Conservation (phyloP, 2,113 vertebrate genomes). For the Pseudorasbora parva region DNA sequence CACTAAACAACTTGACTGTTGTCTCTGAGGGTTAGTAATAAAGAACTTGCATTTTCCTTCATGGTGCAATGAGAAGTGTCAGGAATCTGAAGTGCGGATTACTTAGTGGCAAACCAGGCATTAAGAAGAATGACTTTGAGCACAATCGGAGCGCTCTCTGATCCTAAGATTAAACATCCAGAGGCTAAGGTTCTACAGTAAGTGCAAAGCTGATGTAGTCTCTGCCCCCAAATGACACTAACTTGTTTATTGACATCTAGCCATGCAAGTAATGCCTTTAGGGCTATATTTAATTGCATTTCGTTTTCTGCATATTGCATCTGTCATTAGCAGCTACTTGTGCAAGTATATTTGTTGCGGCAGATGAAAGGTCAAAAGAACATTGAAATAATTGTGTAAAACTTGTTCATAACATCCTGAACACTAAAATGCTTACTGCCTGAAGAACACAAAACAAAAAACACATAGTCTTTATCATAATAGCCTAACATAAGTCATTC, state of each 20-base stretch:
- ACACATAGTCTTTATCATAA: not conserved
- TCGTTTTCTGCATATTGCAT: not conserved
- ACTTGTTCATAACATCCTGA: not conserved
- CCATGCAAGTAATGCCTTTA: not conserved
- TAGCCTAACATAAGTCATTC: not conserved
- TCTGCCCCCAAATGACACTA: conserved; percentile 17
- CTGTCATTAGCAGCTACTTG: conserved; percentile 8
- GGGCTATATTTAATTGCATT: conserved; percentile 25
- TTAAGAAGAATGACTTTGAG: not conserved
- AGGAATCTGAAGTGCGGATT: not conserved
- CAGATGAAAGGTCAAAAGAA: conserved; percentile 17
- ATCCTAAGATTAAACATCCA: conserved; percentile 6
- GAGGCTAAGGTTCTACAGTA: not conserved
- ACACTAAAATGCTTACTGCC: not conserved
- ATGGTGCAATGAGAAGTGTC: not conserved
- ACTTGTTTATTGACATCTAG: conserved; percentile 6
- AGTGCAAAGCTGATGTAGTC: not conserved
- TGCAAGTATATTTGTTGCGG: not conserved
- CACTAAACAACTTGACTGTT: not conserved
- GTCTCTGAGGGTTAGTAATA: not conserved
- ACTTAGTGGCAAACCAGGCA: not conserved
- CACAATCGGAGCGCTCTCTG: not conserved
- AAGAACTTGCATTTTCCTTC: not conserved
- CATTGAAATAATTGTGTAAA: conserved; percentile 5
- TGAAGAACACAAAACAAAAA: not conserved